Conservation (phyloP, 2,113 vertebrate genomes). For the Odocoileus hemionus region DNA sequence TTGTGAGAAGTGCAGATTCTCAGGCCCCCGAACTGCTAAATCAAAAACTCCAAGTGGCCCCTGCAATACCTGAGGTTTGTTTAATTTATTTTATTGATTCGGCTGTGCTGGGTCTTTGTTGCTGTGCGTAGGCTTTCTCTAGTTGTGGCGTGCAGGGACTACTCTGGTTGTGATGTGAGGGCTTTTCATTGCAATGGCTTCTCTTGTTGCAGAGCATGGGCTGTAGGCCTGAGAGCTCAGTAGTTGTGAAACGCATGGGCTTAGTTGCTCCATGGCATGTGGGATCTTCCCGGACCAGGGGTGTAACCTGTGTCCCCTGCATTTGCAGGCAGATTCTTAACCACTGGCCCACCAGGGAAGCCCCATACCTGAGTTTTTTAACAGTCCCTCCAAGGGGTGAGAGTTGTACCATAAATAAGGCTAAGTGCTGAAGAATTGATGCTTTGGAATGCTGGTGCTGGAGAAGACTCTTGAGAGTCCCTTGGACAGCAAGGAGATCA, state of each 20-base stretch:
- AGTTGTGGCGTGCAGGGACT: background rate
- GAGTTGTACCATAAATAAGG: background rate
- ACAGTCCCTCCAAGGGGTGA: background rate
- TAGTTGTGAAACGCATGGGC: rapidly evolving
- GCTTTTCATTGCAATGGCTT: background rate
- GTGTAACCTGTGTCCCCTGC: background rate
- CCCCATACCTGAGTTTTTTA: background rate
- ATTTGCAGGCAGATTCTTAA: background rate
- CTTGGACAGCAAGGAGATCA: background rate
- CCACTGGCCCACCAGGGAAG: background rate
- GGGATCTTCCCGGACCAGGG: background rate
- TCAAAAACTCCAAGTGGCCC: background rate
- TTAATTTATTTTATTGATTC: background rate
- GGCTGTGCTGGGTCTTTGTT: background rate
- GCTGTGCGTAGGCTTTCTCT: background rate
- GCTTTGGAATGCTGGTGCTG: background rate
- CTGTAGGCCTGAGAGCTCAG: background rate
- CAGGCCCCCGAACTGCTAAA: background rate
- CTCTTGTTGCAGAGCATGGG: background rate
- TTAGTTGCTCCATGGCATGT: background rate
- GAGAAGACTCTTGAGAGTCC: background rate
- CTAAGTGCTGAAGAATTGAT: background rate
- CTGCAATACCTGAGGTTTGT: background rate
- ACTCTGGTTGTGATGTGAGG: background rate
- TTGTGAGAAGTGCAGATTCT: background rate